Conservation (phyloP, 2,888 invertebrate species). For the Dryobota labecula region DNA sequence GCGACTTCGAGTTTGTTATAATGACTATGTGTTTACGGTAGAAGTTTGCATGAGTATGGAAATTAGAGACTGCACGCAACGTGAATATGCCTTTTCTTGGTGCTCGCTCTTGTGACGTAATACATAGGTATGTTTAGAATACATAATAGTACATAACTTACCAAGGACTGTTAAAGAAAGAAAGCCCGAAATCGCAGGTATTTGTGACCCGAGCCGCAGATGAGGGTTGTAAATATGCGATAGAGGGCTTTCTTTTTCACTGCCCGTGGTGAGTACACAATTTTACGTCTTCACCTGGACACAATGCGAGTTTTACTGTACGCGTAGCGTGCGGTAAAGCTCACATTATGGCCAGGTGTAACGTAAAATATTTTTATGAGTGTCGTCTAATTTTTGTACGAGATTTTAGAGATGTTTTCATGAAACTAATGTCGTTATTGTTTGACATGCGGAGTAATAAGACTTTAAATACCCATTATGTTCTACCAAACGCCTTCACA, state of each 20-base stretch:
- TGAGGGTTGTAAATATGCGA: no score
- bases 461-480: constrained; percentile 19
- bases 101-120: constrained; percentile 12
- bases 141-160: no score
- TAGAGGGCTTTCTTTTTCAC: no score
- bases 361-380: constrained; percentile 15
- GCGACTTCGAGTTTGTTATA: constrained; percentile 60
- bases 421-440: constrained; percentile 9
- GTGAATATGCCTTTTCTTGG: constrained; percentile 50
- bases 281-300: no score
- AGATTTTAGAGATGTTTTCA: neutral
- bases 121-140: neutral
- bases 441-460: constrained; percentile 5
- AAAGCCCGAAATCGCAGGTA: no score
- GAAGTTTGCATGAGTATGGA: constrained; percentile 69
- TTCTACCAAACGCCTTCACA: neutral
- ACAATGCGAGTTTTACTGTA: no score
- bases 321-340: no score
- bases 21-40: constrained; percentile 61
- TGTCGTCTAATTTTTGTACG: constrained; percentile 19
- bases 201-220: no score
- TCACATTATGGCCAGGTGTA: no score
- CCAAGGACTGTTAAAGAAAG: no score
- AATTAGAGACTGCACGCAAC: constrained; percentile 73
- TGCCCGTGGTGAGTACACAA: no score